Evolutionary conservation across 2,888 invertebrate genomes (phyloP), one percentile per base, ranked within the genome.

Genomic region (Dexiosoma caninum): DNA sequence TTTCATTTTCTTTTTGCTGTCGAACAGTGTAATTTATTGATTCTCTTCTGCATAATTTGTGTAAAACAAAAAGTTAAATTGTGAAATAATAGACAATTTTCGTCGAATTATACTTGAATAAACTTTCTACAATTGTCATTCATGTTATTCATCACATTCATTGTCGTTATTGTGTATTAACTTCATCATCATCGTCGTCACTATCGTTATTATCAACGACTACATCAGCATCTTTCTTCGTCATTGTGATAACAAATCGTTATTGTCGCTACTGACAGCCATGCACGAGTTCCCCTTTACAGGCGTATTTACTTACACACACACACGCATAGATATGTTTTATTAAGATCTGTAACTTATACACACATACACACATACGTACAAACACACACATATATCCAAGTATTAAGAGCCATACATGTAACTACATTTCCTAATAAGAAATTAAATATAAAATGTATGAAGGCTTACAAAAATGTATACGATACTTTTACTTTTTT

Each of bases 241-340:
- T 21, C 16, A 35, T 66, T 57, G 27, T 57, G 30, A 27, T 53
- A 27, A 74, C 46, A 35, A 62, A 64, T 46, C 27, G 27, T 55
- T 37, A 19, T 74, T 57, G 46, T 55, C 35, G 37, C 14, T 49
- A 21, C 55, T 57, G 46, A 64, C 37, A 66, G n/a, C 21, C 30
- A 30, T 27, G 40, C 32, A 14, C 27, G 23, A 35, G 27, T 32
- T 12, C 19, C n/a, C 2, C 6, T 19, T 32, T 35, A 9, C 2
- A 7, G n/a, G n/a, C n/a, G n/a, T n/a, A n/a, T n/a, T n/a, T n/a
- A n/a, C n/a, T n/a, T n/a, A n/a, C 42, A 19, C 19, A 19, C 1
- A 21, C 1, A 46, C 37, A 7, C 16, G 3, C n/a, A n/a, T n/a
- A n/a, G n/a, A n/a, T n/a, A n/a, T n/a, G n/a, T n/a, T n/a, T n/a